Conservation (phyloP, 2,797 vertebrate genomes). For the Micrastur ruficollis region DNA sequence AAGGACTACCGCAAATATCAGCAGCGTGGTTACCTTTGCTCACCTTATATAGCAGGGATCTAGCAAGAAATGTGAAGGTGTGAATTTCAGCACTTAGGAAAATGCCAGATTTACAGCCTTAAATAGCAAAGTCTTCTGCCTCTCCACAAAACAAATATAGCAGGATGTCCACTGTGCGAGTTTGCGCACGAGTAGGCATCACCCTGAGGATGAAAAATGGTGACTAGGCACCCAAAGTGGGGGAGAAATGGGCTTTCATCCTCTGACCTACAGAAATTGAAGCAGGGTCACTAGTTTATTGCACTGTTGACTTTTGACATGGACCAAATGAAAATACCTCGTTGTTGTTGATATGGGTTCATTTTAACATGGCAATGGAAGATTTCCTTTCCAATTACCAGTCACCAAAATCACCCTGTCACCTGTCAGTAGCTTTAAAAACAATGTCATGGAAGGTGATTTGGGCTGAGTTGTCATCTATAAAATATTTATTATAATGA, state of each 20-base stretch:
- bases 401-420: not conserved
- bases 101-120: slow-evolving; percentile 26
- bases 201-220: not conserved
- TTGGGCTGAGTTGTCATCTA: slow-evolving; percentile 29
- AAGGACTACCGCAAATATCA: slow-evolving; percentile 29
- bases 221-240: not conserved
- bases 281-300: not conserved
- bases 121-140: slow-evolving; percentile 25
- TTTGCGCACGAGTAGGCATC: not conserved
- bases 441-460: slow-evolving; percentile 58
- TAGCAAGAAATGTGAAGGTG: not conserved
- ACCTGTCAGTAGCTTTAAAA: slow-evolving; percentile 26
- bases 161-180: not conserved
- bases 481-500: slow-evolving; percentile 61
- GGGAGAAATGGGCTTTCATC: not conserved
- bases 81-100: slow-evolving; percentile 35
- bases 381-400: slow-evolving; percentile 10
- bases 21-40: slow-evolving; percentile 22
- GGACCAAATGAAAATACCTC: not conserved
- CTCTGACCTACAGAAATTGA: not conserved
- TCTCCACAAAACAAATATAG: not conserved
- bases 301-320: not conserved
- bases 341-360: not conserved
- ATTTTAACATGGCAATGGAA: not conserved
- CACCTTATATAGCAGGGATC: not conserved